Base-by-base conservation (phyloP, 1,140 invertebrate species). In the Ptiloglossa arizonensis region DNA sequence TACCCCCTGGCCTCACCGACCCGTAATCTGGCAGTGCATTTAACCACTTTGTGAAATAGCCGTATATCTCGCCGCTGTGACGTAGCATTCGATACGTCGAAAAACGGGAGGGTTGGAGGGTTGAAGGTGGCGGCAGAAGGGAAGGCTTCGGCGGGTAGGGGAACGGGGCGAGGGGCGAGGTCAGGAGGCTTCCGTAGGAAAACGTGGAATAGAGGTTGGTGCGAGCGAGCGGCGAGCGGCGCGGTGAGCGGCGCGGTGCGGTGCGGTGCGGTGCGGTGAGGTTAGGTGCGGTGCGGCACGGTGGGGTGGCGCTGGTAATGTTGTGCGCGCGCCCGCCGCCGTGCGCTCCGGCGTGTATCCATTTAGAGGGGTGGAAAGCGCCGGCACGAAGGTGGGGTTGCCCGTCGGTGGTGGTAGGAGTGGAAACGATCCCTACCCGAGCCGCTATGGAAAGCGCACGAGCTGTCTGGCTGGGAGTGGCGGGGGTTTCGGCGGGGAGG, bases 31-130 rank as follows among this genome's bases (percentile, higher is more conserved):
- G 87, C 86, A 90, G 91, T 91, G 90, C 89, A 92, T 92, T 91
- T 91, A 91, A 92, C 88, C 90, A 91, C 89, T 91, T 91, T 92
- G 90, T 83, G 89, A 91, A 91, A 90, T 88, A 90, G 86, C 86
- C 88, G 90, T 91, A 90, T 90, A 90, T 91, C 86, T 92, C 84
- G 79, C 83, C 82, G 80, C 74, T 82, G 89, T 90, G 88, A 89
- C 88, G 88, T 90, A 90, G 90, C 87, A 92, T 91, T 92, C 91
- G 90, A 92, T 92, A 92, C 88, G 87, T 88, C 82, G 87, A 85
- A 70, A 75, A 81, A 79, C 41, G 82, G 59, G 83, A 72, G 87
- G n/a, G 85, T 86, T 50, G 83, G 76, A 75, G 82, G 72, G 80
- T 29, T 38, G 79, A 73, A 64, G 77, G 86, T 78, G 82, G 80